Percentiles rank a stretch among this genome's conserved stretches.
These are phyloP conservation scores for Cephus runcator DNA, from an alignment of 2,888 invertebrate genomes.

Conservation along the genomic window DNA sequence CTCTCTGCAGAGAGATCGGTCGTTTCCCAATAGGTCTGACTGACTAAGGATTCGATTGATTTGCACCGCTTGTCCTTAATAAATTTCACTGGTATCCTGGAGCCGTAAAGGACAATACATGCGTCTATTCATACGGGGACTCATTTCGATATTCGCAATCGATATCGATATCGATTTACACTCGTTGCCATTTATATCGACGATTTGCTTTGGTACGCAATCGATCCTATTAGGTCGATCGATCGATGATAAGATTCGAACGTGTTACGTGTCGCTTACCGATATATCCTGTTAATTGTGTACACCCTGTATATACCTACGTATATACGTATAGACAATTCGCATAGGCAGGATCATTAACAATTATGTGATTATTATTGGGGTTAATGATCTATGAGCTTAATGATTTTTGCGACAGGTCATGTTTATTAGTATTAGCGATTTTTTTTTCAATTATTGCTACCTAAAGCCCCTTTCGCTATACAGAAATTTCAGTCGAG, in stretches of 20 bases:
- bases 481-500: neutral
- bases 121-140: neutral
- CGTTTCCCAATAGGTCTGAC: slow-evolving; percentile 32
- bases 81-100: slow-evolving; percentile 46
- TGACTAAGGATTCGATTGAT: slow-evolving; percentile 33
- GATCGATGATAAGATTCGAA: slow-evolving; percentile 2
- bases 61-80: slow-evolving; percentile 31
- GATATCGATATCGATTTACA: neutral
- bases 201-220: neutral
- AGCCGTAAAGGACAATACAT: slow-evolving; percentile 21
- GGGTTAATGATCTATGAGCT: neutral
- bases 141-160: neutral
- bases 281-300: neutral
- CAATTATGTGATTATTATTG: neutral
- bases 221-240: slow-evolving; percentile 8
- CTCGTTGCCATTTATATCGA: neutral
- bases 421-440: neutral
- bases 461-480: neutral
- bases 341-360: neutral
- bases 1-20: neutral
- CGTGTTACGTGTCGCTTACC: neutral
- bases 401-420: neutral
- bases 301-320: neutral
- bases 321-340: neutral
- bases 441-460: neutral